phyloP scores from a whole-genome alignment of 2,797 vertebrate genomes.

The Eleutherodactylus coqui region DNA sequence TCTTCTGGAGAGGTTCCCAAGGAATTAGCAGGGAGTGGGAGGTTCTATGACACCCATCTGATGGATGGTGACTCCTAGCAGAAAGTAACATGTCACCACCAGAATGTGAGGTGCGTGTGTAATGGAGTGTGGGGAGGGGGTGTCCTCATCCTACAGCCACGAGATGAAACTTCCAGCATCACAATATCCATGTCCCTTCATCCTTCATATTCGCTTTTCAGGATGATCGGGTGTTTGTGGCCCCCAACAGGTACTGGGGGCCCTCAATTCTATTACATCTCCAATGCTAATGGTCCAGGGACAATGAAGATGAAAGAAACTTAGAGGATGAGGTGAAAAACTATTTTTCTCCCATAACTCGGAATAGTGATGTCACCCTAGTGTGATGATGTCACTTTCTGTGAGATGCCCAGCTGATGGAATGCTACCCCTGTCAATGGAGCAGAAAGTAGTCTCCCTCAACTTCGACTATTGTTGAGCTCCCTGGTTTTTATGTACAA shows the following conservation, averaged over 20 bases:
- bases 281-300: too few relatives aligned
- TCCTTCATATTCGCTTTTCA: not conserved
- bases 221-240: too few relatives aligned
- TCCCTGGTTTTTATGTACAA: too few relatives aligned
- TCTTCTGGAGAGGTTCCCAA: not conserved
- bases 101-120: not conserved
- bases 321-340: too few relatives aligned
- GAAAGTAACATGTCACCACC: not conserved
- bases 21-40: not conserved
- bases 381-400: not conserved
- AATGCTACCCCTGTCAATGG: too few relatives aligned
- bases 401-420: not conserved
- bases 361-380: not conserved
- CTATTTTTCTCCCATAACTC: not conserved
- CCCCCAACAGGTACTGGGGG: not conserved
- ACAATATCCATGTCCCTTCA: not conserved
- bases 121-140: not conserved
- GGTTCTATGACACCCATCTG: slow-evolving; percentile 1
- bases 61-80: not conserved
- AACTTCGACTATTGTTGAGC: too few relatives aligned
- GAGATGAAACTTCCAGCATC: not conserved
- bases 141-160: not conserved
- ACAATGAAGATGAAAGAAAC: too few relatives aligned
- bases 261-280: not conserved
- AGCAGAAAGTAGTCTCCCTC: too few relatives aligned